Evolutionary conservation across 2,113 vertebrate genomes (phyloP).

Genomic region (Labeo catla): DNA sequence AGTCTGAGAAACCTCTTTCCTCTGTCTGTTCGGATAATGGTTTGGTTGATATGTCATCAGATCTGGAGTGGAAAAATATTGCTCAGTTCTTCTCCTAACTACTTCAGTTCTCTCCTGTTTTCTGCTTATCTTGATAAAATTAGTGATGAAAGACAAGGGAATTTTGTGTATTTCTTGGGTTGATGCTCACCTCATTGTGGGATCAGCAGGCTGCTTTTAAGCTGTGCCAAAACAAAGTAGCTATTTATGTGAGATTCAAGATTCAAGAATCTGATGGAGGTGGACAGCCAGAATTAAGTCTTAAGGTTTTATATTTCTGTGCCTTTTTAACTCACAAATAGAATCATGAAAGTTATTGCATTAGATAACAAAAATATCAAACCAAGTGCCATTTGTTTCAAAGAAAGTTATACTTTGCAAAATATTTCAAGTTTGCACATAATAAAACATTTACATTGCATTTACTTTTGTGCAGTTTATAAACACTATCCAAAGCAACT

Average conservation of each 20-base stretch:
- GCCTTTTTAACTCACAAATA: background rate
- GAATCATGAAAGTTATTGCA: background rate
- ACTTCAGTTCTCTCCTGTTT: background rate
- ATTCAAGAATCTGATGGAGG: background rate
- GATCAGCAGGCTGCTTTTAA: slow-evolving; percentile 1
- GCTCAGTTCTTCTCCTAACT: background rate
- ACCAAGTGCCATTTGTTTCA: background rate
- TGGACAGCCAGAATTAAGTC: background rate
- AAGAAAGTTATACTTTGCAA: background rate
- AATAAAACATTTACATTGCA: background rate
- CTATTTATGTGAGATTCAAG: background rate
- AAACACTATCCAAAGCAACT: background rate
- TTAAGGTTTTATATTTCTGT: background rate
- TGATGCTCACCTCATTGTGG: background rate
- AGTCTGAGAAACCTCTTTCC: background rate
- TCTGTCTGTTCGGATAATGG: background rate
- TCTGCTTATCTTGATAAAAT: background rate
- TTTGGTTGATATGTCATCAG: background rate
- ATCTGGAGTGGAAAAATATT: background rate
- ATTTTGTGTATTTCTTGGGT: background rate
- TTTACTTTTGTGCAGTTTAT: background rate
- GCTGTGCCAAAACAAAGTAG: slow-evolving; percentile 1
- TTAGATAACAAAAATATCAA: background rate
- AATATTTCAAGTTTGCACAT: background rate
- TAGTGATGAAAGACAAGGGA: background rate